Evolutionary conservation across 2,113 vertebrate genomes (phyloP).

Genomic region (Calyptommatus sinebrachiatus): DNA sequence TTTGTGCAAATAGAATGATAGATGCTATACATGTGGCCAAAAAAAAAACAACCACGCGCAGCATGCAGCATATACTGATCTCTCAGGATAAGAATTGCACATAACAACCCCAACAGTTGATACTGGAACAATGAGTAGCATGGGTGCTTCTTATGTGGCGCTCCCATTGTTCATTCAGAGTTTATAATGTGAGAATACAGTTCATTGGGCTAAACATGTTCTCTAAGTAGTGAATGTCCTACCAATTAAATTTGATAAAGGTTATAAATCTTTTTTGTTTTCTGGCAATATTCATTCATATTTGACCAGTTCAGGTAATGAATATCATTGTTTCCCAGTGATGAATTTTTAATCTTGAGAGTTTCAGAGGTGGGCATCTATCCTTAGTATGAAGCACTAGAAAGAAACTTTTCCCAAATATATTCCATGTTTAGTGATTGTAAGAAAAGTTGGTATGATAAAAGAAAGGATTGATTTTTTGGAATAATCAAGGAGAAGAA

Average conservation of each 20-base stretch:
- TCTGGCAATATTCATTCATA: background rate
- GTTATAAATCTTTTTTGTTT: background rate
- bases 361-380: background rate
- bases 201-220: background rate
- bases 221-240: background rate
- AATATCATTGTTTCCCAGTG: background rate
- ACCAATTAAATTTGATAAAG: background rate
- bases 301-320: background rate
- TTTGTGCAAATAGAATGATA: background rate
- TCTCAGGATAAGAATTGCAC: background rate
- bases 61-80: background rate
- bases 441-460: conserved; percentile 37
- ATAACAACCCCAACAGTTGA: background rate
- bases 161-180: background rate
- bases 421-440: conserved; percentile 65
- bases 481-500: conserved; percentile 32
- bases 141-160: background rate
- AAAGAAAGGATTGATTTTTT: conserved; percentile 36
- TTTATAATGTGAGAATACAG: background rate
- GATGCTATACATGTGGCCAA: background rate
- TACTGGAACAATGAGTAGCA: background rate
- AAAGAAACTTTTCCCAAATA: conserved; percentile 55
- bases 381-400: conserved; percentile 52
- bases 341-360: background rate
- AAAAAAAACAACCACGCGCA: background rate